Base-by-base conservation (phyloP, 2,888 invertebrate species). In the Himalopsyche kuldschensis region DNA sequence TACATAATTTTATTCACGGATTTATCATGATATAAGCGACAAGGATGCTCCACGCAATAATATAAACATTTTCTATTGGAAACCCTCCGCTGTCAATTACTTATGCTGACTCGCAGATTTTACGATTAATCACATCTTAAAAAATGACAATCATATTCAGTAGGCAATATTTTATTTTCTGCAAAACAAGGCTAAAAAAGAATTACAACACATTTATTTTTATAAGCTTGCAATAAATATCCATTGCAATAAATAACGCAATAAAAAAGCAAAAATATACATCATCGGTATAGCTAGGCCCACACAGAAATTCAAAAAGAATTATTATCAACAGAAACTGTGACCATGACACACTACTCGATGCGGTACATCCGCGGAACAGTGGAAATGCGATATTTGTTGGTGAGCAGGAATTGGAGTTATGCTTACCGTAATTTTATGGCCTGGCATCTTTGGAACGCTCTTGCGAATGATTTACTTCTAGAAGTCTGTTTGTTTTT, bases 371-470 rank as follows among this genome's bases (percentile, higher is more conserved):
- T 75, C 30, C 75, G 75, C 4, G 27, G 24, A 75, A 3, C 75
- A 75, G 17, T 31, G 75, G 17, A 31, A 31, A 32, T 27, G 30
- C 30, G 17, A 75, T n/a, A 17, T 31, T 75, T 30, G 32, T 35
- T n/a, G 11, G 41, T 31, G 78, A 78, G 69, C 15, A 31, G 32
- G 46, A 35, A 79, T 79, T 79, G 79, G 82, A 82, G 79, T 82
- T 69, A 82, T 82, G 79, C 32, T 82, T 75, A 27, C 80, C 77
- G 79, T 84, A 84, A 84, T 84, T 81, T 84, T 79, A 82, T 79
- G 82, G 63, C 82, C 55, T 55, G 79, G 76, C 82, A 78, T 79
- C 84, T 76, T 55, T 46, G 79, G 63, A 84, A 47, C 79, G 55
- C 31, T 77, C 77, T 55, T n/a, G 78, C 41, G 77, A 48, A 82